These are phyloP conservation scores for Oceanodroma leucorhoa DNA, from an alignment of 2,797 vertebrate genomes.

Conservation along the genomic window DNA sequence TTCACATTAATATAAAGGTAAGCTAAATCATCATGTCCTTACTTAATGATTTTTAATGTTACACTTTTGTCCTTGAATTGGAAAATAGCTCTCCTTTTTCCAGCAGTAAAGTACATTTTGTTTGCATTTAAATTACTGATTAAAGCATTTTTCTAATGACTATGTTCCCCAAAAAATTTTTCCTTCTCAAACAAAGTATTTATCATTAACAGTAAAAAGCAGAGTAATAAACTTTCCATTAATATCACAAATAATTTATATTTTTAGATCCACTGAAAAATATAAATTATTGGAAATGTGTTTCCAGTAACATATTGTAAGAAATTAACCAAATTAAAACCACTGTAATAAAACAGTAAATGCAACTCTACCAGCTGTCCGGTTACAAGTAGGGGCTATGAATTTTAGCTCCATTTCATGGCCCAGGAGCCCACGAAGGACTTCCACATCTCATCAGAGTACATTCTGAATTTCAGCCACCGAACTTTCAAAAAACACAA, in stretches of 20 bases:
- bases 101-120: not conserved
- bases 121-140: not conserved
- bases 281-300: not conserved
- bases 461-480: not conserved
- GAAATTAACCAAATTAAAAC: not conserved
- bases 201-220: not conserved
- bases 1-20: not conserved
- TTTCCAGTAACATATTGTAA: not conserved
- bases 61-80: not conserved
- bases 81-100: not conserved
- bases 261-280: not conserved
- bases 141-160: not conserved
- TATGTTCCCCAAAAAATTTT: not conserved
- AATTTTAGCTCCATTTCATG: not conserved
- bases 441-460: not conserved
- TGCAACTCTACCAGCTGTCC: not conserved
- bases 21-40: not conserved
- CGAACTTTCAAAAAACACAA: not conserved
- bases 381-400: not conserved
- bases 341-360: not conserved
- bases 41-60: not conserved
- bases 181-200: not conserved
- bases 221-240: not conserved
- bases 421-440: accelerated
- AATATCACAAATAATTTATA: not conserved